Evolutionary conservation across 2,888 invertebrate genomes (phyloP), one percentile per base, ranked within the genome.

Genomic region (Macrophya alboannulata): DNA sequence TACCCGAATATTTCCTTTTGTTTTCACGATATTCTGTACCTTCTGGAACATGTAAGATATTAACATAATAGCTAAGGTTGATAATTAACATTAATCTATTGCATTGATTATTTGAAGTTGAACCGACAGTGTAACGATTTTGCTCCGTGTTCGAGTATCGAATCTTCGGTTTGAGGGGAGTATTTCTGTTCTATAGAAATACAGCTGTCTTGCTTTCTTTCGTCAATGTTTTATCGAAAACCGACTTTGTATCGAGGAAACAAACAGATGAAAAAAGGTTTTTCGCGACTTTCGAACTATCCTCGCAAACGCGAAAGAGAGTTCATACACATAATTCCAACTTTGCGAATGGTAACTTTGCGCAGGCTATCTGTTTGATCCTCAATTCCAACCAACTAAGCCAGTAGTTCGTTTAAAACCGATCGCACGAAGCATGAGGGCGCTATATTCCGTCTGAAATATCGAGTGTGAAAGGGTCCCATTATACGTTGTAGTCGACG

Each of bases 301-400:
- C 17, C 68, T 31, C 68, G 31, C 68, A 68, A 71, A n/a, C 9
- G 37, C 37, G 37, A 71, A 17, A 9, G 40, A 12, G 40, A n/a
- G 40, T n/a, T 55, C 55, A 10, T 2, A 21, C 10, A 62, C 12
- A 62, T 48, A 31, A 31, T n/a, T 8, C n/a, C 40, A n/a, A 71
- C 40, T 8, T 71, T 71, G 71, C 71, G 17, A n/a, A 71, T n/a
- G 37, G 71, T 40, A 71, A 71, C 71, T 17, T 40, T 40, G 31
- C 40, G 71, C 37, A 40, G n/a, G n/a, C 40, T 37, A n/a, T 71
- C 71, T 71, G 71, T 71, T 71, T 71, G 71, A 71, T 31, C 71
- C 40, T 6, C 37, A 3, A 40, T 71, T 71, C 40, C 12, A 40
- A 15, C 37, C 40, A 40, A 40, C 15, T 17, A n/a, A 40, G 37